Conservation (phyloP, 92 coral and sea anemone species). For the Porites cylindrica region DNA sequence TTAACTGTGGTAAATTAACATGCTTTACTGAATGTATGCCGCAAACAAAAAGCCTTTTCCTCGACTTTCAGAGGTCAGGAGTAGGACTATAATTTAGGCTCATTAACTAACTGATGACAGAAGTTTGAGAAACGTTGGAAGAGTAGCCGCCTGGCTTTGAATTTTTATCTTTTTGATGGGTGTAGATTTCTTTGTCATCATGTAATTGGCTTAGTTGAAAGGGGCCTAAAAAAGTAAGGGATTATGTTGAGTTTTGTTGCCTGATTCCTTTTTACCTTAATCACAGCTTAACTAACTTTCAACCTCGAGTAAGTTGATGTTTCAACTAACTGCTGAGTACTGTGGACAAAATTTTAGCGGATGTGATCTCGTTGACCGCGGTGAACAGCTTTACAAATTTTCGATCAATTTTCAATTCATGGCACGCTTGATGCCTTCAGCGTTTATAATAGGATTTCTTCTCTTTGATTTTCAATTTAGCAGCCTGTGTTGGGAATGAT, state of each 20-base stretch:
- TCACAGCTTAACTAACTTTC: too few species aligned
- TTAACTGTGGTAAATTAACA: background rate
- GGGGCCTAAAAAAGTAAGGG: background rate
- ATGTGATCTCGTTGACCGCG: background rate
- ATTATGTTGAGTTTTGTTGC: background rate
- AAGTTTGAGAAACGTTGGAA: background rate
- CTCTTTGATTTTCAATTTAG: background rate
- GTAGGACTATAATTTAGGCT: too few species aligned
- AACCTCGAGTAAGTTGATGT: background rate
- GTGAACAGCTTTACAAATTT: background rate
- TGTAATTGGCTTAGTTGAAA: background rate
- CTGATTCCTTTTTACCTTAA: too few species aligned
- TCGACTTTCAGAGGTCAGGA: too few species aligned
- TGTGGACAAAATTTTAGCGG: background rate
- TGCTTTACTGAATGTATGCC: background rate
- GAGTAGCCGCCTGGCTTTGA: background rate
- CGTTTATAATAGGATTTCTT: background rate
- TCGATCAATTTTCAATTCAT: too few species aligned
- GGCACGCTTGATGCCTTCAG: background rate
- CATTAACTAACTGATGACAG: slow-evolving; percentile 13
- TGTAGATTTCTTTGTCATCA: background rate
- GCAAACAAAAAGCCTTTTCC: too few species aligned
- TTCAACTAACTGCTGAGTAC: background rate
- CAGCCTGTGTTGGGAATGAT: background rate
- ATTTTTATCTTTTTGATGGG: background rate